Evolutionary conservation across 2,113 vertebrate species (phyloP), one percentile per base, ranked within the genome.

Genomic region (Odontesthes bonariensis): DNA sequence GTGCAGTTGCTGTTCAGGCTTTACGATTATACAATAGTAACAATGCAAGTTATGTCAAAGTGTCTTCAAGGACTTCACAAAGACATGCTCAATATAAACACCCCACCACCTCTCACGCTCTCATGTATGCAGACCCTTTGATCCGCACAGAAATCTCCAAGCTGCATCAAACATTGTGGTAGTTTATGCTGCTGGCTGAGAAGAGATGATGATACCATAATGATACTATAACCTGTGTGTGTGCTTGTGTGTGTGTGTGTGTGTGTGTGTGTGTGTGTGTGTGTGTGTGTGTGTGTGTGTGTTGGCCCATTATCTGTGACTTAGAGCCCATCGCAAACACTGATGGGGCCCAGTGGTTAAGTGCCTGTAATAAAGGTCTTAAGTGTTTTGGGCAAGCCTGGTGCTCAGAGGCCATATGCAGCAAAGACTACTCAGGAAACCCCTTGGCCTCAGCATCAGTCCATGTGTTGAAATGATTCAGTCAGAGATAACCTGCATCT

Each of bases 311-410:
- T 90, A 91, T 89, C 81, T 80, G 75, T 88, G 82, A 87, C 86
- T 90, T 87, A 84, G 69, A 87, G 85, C 78, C 72, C 60, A 89
- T 82, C 1, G 53, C 85, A 71, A 75, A 72, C 70, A 75, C 75
- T 74, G 75, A 84, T 60, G 22, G 22, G 42, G 75, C 62, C 61
- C 70, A 33, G 56, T 77, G 87, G 88, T 84, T 90, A 90, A 92
- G 82, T 90, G 87, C 70, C 69, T 87, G 77, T 89, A 92, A 92
- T 92, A 87, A 90, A 91, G 77, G 72, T 76, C 79, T 76, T 81
- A 88, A 90, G 83, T 91, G 89, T 89, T 90, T 85, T 75, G 82
- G 82, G 75, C 81, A 53, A 77, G 81, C 65, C 51, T 82, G 75
- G 82, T 84, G 76, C 75, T 77, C 76, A 46, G 66, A 87, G 69